Base-by-base conservation (phyloP, 1,140 invertebrate genomes). In the Pemphigus obesinymphae region DNA sequence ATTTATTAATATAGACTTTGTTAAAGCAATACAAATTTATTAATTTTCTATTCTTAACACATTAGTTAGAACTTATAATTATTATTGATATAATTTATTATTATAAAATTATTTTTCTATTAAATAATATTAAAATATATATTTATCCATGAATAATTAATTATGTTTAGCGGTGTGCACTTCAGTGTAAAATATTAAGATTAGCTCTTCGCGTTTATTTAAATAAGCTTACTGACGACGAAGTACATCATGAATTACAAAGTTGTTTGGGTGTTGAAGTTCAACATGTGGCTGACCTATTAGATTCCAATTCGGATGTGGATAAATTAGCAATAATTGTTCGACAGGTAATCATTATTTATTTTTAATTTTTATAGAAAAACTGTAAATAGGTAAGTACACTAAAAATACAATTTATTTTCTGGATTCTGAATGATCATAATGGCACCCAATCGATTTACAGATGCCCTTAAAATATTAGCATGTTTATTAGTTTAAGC, bases 151-250 rank as follows among this genome's bases (percentile, higher is more conserved):
- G 10, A 58, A 58, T 72, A 31, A 8, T 83, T 82, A 40, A 43
- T 63, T 43, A 5, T 75, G 73, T 84, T 68, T 81, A 85, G 84
- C 83, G 85, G 40, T 82, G 80, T 70, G 80, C 82, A 26, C 37
- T 85, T 29, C 84, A 85, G 45, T 82, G 83, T 73, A 55, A 82
- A 40, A 81, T 85, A 17, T 75, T 85, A 29, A 81, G 85, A 29
- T 66, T 82, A 43, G 84, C 85, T 13, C 78, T 85, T 11, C 81
- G 75, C 23, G 82, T 82, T n/a, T 85, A 85, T 58, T 83, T 85
- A 53, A 83, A 82, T 50, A 83, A 84, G 50, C 73, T 85, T 70
- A 83, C 82, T 4, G 78, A 82, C 23, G 83, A 85, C 40, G 84
- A 85, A 73, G 82, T 84, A 8, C 82, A 85, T 63, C 63, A 58